These are phyloP conservation scores for Luffia ferchaultella DNA, from an alignment of 2,888 invertebrate genomes.

Conservation along the genomic window DNA sequence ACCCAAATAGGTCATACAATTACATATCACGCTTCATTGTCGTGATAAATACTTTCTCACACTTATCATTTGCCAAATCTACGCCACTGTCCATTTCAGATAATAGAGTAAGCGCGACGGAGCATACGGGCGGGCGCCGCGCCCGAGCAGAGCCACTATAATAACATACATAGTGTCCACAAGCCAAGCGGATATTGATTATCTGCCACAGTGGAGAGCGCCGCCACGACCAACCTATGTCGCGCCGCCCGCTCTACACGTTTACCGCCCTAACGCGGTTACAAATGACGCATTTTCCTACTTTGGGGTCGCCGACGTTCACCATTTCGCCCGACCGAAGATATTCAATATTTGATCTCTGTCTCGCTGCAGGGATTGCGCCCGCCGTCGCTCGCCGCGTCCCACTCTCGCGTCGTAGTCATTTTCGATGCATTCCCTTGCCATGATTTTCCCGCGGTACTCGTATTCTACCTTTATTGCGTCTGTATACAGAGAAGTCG, in stretches of 20 bases:
- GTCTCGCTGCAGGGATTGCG: constrained; percentile 56
- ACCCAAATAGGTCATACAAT: constrained; percentile 60
- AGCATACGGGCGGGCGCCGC: constrained; percentile 18
- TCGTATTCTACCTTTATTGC: constrained; percentile 36
- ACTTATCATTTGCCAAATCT: constrained; percentile 67
- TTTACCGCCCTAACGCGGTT: constrained; percentile 29
- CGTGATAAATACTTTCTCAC: constrained; percentile 67
- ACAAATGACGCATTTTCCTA: constrained; percentile 35
- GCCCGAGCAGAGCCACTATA: constrained; percentile 40
- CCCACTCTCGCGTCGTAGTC: constrained; percentile 56
- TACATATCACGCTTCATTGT: constrained; percentile 64
- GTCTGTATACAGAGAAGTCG: constrained; percentile 19
- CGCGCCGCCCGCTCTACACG: background rate
- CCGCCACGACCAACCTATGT: background rate
- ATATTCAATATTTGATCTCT: constrained; percentile 66
- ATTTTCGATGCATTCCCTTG: constrained; percentile 64
- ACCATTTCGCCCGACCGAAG: constrained; percentile 30
- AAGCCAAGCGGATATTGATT: constrained; percentile 69
- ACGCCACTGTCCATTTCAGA: constrained; percentile 66
- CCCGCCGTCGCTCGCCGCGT: constrained; percentile 54
- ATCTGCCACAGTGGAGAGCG: constrained; percentile 67
- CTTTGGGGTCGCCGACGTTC: constrained; percentile 22
- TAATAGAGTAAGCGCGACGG: constrained; percentile 51
- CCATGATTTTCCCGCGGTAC: constrained; percentile 58
- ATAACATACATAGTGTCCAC: constrained; percentile 67